Percentiles rank a stretch among this genome's conserved stretches.
Conservation (phyloP, 2,888 invertebrate genomes). For the Ferrisia virgata region DNA sequence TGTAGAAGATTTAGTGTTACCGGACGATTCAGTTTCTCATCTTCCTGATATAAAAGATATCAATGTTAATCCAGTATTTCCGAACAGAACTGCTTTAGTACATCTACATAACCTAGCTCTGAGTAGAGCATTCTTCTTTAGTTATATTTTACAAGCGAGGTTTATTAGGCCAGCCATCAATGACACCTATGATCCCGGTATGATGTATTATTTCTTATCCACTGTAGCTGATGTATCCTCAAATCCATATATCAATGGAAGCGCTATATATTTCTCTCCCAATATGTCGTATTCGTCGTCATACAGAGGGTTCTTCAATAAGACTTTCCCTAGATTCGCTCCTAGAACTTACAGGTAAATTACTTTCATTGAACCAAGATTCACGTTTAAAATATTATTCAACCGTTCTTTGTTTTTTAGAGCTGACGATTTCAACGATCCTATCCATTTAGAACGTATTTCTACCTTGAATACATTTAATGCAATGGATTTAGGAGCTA, state of each 20-base stretch:
- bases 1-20: constrained; percentile 76
- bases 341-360: constrained; percentile 74
- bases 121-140: constrained; percentile 92
- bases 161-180: constrained; percentile 86
- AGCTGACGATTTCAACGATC: constrained; percentile 91
- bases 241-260: constrained; percentile 87
- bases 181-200: constrained; percentile 92
- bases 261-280: constrained; percentile 89
- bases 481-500: constrained; percentile 80
- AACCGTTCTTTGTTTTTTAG: constrained; percentile 55
- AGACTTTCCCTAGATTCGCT: constrained; percentile 89
- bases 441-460: constrained; percentile 89
- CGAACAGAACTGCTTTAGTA: constrained; percentile 86
- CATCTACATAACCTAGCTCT: constrained; percentile 96
- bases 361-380: not conserved
- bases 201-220: constrained; percentile 96
- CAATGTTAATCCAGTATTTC: constrained; percentile 89
- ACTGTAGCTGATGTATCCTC: constrained; percentile 92
- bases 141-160: constrained; percentile 85
- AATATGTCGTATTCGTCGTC: constrained; percentile 92
- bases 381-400: not conserved
- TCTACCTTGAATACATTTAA: constrained; percentile 91
- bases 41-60: constrained; percentile 90
- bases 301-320: constrained; percentile 93
- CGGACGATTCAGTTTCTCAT: constrained; percentile 82